Base-by-base conservation (phyloP, 2,797 vertebrate genomes). In the Mycteria americana region DNA sequence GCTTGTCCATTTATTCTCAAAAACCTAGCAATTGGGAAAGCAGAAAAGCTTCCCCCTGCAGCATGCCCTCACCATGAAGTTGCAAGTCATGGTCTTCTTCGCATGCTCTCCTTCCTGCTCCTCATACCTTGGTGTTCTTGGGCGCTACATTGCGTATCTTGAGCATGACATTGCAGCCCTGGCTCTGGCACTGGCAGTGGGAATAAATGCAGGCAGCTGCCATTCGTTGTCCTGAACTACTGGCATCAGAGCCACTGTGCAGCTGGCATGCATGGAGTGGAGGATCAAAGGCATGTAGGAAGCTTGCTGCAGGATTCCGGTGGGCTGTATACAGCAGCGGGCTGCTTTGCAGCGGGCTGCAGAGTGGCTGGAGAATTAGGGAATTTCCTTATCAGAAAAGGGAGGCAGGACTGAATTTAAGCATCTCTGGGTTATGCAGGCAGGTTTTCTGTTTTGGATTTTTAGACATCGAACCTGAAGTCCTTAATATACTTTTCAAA, bases 271-370 rank as follows among this genome's bases (percentile, higher is more conserved):
- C 13, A 5, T 0, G 4, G 53, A 39, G 7, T 2, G 2, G 23
- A 35, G 14, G 10, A 54, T 27, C 17, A 27, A 59, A 51, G 37
- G 18, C 9, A 14, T 0, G 2, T 7, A 7, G 11, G 15, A 48
- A 53, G 28, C 4, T 33, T 33, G 8, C 45, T 54, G 16, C 25
- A 35, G 28, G 13, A 35, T 54, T 64, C 60, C 57, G 27, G 21
- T 19, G 35, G 27, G 8, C 13, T 41, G 7, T 11, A 30, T 18
- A 21, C 7, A 59, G 30, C 25, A 57, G 9, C 0, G 0, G 10
- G 35, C 4, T 41, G 25, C 48, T 53, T 57, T 39, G 21, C 30
- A 63, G 6, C 1, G 18, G 19, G n/a, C 8, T 78, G 53, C 54
- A 59, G 46, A 43, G 16, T 10, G 4, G 27, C 24, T 78, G 33